Conservation (phyloP, 2,113 vertebrate genomes). For the Ahaetulla prasina region DNA sequence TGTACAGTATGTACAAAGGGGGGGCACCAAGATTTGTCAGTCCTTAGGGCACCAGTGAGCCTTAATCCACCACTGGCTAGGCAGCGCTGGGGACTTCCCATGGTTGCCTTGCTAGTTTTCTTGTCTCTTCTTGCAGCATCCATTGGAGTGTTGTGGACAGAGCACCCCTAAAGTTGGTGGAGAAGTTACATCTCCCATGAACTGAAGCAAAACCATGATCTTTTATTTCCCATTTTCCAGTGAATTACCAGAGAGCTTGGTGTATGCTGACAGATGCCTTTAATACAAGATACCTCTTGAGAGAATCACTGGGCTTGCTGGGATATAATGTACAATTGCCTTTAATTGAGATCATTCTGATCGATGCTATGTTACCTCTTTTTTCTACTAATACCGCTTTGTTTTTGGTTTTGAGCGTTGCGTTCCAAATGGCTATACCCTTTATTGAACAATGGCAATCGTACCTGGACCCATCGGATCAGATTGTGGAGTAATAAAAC, state of each 20-base stretch:
- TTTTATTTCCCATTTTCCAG: background rate
- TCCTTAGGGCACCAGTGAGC: too few relatives aligned
- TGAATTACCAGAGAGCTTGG: background rate
- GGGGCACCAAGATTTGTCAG: too few relatives aligned
- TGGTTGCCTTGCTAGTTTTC: background rate
- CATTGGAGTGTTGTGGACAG: background rate
- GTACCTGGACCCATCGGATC: background rate
- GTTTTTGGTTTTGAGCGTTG: background rate
- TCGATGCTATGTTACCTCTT: background rate
- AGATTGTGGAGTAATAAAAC: background rate
- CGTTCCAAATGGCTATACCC: background rate
- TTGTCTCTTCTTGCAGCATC: background rate
- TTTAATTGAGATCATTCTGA: background rate
- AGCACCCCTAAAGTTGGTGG: background rate
- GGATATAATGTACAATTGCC: background rate
- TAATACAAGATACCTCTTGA: background rate
- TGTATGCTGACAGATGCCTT: background rate
- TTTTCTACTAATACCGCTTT: background rate
- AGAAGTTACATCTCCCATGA: background rate
- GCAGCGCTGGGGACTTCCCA: background rate
- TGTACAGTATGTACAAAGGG: too few relatives aligned
- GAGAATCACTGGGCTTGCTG: background rate
- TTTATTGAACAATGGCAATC: background rate
- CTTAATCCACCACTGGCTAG: too few relatives aligned
- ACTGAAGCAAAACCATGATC: background rate